Evolutionary conservation across 2,888 invertebrate genomes (phyloP), one percentile per base, ranked within the genome.

Genomic region (Macropis europaea): DNA sequence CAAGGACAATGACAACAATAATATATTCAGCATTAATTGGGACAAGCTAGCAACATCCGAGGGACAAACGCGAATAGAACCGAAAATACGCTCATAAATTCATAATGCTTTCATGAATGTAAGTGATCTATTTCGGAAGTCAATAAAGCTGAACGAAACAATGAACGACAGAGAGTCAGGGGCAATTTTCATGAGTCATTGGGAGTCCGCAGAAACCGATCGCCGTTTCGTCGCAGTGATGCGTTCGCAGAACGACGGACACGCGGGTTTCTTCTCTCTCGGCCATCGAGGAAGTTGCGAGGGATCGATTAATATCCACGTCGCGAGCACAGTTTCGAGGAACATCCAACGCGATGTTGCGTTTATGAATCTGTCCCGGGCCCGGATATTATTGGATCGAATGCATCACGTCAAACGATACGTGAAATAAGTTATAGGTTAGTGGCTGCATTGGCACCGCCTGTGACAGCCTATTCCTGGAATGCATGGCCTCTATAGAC

Each of bases 341-440:
- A 79, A 72, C 54, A 71, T 69, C 59, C 47, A 50, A 42, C 53
- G 9, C 38, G 34, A 17, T 43, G 26, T 19, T 17, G 63, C 26
- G 40, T 50, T 80, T 80, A 80, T 80, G 80, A 79, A 72, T 77
- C 69, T 68, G 40, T 53, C 43, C 45, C 70, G 60, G 50, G 63
- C 79, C 72, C 82, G 86, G 89, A 89, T 90, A 90, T 90, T 90
- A 90, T 90, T 90, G 90, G 90, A 89, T 90, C 90, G 90, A 90
- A 90, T 90, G 89, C 88, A 90, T 90, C 90, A 90, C 86, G 88
- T 89, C 89, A 89, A 90, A 90, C 90, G 90, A 90, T 88, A 88
- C 90, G 90, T 90, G 89, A 90, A 90, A 90, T 90, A 90, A 90
- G 90, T 90, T 90, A 90, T 90, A 90, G 90, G 90, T 87, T 90